Evolutionary conservation across 2,113 vertebrate species (phyloP), one percentile per base, ranked within the genome.

Genomic region (Circaetus cinerascens): DNA sequence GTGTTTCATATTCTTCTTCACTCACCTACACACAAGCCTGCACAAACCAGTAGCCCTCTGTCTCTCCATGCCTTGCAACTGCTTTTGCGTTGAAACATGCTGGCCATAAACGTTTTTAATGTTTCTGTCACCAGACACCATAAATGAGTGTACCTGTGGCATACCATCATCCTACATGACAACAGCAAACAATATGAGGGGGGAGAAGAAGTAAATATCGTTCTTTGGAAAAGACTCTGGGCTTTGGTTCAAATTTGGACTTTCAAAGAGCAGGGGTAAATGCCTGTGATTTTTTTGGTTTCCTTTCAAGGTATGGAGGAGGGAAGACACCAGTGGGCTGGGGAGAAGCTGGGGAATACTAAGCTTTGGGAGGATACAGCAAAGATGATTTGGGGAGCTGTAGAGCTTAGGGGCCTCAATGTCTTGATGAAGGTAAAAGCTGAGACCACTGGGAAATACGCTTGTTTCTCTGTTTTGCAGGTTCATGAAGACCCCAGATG

Each of bases 401-500:
- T n/a, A 32, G 30, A 74, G 30, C 51, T 88, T 38, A 25, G 80
- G 30, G 36, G 3, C n/a, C 56, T 87, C 56, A 38, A 34, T 4
- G 9, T 41, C 26, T 13, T 56, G 56, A 21, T 48, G 48, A 55
- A 59, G 40, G 16, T 43, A 53, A 75, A 72, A 86, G 36, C 53
- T 64, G 69, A 77, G 74, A 32, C 15, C 19, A 5, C 56, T 81
- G 55, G 62, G 66, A 69, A 92, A 90, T n/a, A 21, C 0, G 0
- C 59, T 27, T 34, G 4, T 72, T 55, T 46, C 60, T 78, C 25
- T 89, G 67, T 90, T 79, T 67, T 89, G 36, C 97, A 99, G 99
- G 98, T 99, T 99, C 96, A 99, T 99, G 99, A 99, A 99, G 96
- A 99, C 99, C 53, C 99, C 99, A 1, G 99, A 99, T 6, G 99